Conservation (phyloP, 2,797 vertebrate genomes). For the Pelodytes ibericus region DNA sequence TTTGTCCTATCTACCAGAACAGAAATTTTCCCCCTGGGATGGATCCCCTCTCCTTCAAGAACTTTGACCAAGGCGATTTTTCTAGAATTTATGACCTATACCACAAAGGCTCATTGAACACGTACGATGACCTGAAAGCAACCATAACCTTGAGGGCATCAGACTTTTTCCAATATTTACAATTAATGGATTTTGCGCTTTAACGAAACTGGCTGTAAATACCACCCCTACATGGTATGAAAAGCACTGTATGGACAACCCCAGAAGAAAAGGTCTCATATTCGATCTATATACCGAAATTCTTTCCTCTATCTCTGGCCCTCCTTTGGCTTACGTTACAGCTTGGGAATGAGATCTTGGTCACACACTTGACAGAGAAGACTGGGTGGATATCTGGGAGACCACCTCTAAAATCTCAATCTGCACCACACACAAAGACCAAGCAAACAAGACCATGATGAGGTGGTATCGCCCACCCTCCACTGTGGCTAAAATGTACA, state of each 20-base stretch:
- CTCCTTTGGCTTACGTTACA: neutral
- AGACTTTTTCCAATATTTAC: neutral
- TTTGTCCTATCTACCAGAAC: neutral
- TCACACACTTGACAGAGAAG: no score
- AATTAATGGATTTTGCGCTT: neutral
- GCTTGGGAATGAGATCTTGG: neutral
- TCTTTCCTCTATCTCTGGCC: no score
- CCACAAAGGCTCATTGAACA: neutral
- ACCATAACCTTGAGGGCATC: neutral
- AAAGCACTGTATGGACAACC: neutral
- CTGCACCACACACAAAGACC: neutral
- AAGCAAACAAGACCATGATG: neutral
- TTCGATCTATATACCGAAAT: no score
- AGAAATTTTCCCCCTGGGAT: neutral
- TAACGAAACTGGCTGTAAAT: neutral
- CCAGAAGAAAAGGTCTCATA: neutral
- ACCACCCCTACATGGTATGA: neutral
- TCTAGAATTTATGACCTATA: neutral
- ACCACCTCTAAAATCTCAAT: neutral
- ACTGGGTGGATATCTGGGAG: neutral
- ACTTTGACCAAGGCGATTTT: neutral
- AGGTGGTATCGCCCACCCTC: neutral
- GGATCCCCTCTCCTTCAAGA: neutral
- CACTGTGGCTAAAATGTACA: neutral
- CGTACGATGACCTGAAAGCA: neutral